Evolutionary conservation across 2,113 vertebrate species (phyloP), one percentile per base, ranked within the genome.

Genomic region (Catharus bicknelli): DNA sequence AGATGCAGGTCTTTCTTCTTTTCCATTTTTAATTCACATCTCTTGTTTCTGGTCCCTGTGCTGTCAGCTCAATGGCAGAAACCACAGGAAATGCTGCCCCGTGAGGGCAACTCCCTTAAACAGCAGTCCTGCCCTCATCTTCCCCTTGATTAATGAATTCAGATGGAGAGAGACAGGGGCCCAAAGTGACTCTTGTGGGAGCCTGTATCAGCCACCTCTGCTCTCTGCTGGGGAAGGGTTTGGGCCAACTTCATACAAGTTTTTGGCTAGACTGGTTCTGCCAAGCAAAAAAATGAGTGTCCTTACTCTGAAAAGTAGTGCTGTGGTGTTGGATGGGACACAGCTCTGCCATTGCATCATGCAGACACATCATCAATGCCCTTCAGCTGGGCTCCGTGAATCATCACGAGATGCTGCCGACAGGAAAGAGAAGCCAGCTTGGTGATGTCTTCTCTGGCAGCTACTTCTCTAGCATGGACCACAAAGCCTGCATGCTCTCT

Each of bases 171-270:
- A 50, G 23, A 15, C 0, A 1, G 45, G 6, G 5, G 13, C 40
- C 40, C 26, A 48, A 2, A 4, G 5, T 29, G n/a, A 54, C 20
- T 23, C 43, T n/a, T 0, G 0, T 25, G 43, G 38, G 13, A 82
- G 27, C 42, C n/a, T 0, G 0, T 15, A 38, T 47, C 51, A 69
- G 85, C 47, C 32, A 23, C 16, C 32, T 0, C 0, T 62, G 63
- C 55, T 74, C 38, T 32, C 16, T 53, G 29, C 72, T 77, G 14
- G 6, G 23, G 11, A 84, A 76, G 25, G 13, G 8, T 69, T 54
- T 62, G 57, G 6, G 38, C 22, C 38, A 70, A 6, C 10, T 73
- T 76, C 7, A 4, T 18, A 3, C 1, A 1, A 27, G 19, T 4
- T 57, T 83, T 90, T 66, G 67, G 45, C 29, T 54, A 18, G n/a